Base-by-base conservation (phyloP, 2,888 invertebrate genomes). In the Himalopsyche japonica region DNA sequence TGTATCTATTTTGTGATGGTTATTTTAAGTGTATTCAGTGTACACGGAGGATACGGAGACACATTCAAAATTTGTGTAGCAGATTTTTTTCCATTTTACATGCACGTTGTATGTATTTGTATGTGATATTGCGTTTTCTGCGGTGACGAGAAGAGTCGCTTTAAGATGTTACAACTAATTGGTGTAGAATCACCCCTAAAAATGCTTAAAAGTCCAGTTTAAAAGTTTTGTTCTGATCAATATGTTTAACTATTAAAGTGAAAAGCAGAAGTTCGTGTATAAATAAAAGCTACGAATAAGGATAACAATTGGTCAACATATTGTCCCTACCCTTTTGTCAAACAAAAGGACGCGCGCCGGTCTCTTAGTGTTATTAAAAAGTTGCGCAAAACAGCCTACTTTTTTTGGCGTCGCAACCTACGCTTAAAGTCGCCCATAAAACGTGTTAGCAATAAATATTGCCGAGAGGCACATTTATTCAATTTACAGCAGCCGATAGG, bases 391-490 rank as follows among this genome's bases (percentile, higher is more conserved):
- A 57, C 57, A 57, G 57, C 57, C 57, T 57, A 57, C 57, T 57
- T 57, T 49, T n/a, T 57, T 57, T 57, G 57, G 57, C 57, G 57
- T 57, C 57, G 57, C 57, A 57, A 57, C 57, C 57, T 57, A 57
- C 57, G 76, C 34, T 76, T 76, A 76, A 34, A 30, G 76, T 76
- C 34, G 76, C 76, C 76, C 76, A 76, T 76, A 76, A 76, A 76
- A 76, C 76, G 76, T 76, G 76, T 76, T 76, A 32, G 76, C 76
- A 76, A 76, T 76, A 76, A 76, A 76, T 76, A 76, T 76, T 76
- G 76, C 76, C 34, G 34, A 76, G 76, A 30, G 76, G 32, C 34
- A 32, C 34, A 30, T 76, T 76, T 34, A 76, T 76, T 76, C 76
- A 34, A 76, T 76, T 76, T 30, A 34, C 34, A 32, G 76, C 34